A percentile compares a stretch with the other conserved stretches of the same genome.
These are phyloP conservation scores for Drosophila punjabiensis DNA, from an alignment of 1,140 invertebrate species.

Conservation along the genomic window DNA sequence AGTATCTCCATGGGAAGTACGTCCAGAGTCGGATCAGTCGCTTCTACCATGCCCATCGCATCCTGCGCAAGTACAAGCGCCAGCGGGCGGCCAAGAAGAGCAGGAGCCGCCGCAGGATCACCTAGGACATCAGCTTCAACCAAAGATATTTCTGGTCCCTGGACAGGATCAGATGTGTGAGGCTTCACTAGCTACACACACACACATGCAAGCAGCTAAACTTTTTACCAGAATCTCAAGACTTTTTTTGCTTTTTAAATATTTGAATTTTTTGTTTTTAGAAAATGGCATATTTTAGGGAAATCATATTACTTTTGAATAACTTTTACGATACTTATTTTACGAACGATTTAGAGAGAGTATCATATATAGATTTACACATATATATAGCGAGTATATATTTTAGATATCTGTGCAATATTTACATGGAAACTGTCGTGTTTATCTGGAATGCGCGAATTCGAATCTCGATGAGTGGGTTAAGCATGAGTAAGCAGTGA, in stretches of 20 bases:
- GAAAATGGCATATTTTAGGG: constrained; percentile 37
- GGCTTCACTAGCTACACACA: constrained; percentile 38
- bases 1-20: constrained; percentile 79
- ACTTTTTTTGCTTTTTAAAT: constrained; percentile 62
- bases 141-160: constrained; percentile 42
- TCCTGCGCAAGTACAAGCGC: constrained; percentile 73
- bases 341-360: constrained; percentile 20
- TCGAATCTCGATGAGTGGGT: constrained; percentile 66
- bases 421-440: constrained; percentile 69
- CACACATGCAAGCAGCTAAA: constrained; percentile 45
- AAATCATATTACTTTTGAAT: constrained; percentile 34
- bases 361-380: constrained; percentile 6
- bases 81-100: constrained; percentile 10
- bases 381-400: constrained; percentile 39
- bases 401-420: constrained; percentile 69
- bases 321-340: constrained; percentile 39
- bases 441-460: constrained; percentile 58
- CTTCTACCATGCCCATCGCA: constrained; percentile 69
- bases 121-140: constrained; percentile 44
- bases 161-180: constrained; percentile 32
- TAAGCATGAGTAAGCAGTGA: constrained; percentile 48
- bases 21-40: constrained; percentile 69
- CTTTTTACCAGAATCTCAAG: constrained; percentile 78
- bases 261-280: constrained; percentile 39
- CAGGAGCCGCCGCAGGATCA: constrained; percentile 1